A percentile compares a stretch with the other conserved stretches of the same genome.
phyloP scores from a whole-genome alignment of 2,888 invertebrate genomes.

The Mythimna pallens region DNA sequence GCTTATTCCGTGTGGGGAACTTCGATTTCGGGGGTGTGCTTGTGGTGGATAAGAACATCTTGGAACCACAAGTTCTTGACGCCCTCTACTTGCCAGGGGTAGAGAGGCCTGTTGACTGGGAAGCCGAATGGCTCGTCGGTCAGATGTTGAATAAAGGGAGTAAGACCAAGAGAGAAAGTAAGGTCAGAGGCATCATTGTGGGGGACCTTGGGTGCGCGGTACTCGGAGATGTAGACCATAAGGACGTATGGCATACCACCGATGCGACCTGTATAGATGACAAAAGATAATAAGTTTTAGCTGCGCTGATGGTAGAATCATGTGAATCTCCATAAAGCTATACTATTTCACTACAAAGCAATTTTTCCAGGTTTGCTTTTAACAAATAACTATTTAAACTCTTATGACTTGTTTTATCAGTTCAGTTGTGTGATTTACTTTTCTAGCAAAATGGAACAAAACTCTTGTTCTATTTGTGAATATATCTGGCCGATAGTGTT shows the following conservation, averaged over 20 bases:
- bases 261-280: conserved; percentile 75
- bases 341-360: background rate
- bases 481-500: background rate
- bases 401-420: background rate
- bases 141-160: conserved; percentile 83
- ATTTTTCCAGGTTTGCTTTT: background rate
- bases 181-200: conserved; percentile 85
- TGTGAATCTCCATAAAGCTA: background rate
- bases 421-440: background rate
- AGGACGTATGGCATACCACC: conserved; percentile 92
- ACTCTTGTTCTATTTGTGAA: background rate
- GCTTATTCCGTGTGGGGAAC: conserved; percentile 72
- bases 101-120: conserved; percentile 90
- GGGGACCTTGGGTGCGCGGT: conserved; percentile 81
- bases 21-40: conserved; percentile 81
- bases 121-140: conserved; percentile 89
- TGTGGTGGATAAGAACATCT: conserved; percentile 89
- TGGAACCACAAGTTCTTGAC: conserved; percentile 87
- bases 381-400: background rate
- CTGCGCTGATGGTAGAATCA: background rate
- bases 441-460: background rate
- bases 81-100: conserved; percentile 76
- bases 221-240: conserved; percentile 91
- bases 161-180: conserved; percentile 86
- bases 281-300: background rate